These are phyloP conservation scores for Cotesia glomerata DNA, from an alignment of 1,140 invertebrate species.

Conservation along the genomic window DNA sequence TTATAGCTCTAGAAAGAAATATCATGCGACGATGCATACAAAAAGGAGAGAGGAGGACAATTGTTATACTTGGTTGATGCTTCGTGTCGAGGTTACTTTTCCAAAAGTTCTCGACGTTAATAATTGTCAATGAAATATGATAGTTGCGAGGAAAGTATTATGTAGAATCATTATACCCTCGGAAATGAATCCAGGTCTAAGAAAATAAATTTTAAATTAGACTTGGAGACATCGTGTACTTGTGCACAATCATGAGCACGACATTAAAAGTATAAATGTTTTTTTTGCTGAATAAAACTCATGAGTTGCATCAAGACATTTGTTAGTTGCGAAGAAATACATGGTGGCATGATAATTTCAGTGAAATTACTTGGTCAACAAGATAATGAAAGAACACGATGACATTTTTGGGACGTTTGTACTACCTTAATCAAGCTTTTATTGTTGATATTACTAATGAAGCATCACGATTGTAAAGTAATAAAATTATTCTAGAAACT, in stretches of 20 bases:
- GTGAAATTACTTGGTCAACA: conserved; percentile 11
- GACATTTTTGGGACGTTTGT: conserved; percentile 15
- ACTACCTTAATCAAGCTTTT: background rate
- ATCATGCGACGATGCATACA: conserved; percentile 36
- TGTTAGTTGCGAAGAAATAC: background rate
- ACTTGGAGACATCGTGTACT: conserved; percentile 6
- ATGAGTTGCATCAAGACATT: background rate
- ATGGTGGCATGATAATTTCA: conserved; percentile 12
- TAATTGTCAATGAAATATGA: conserved; percentile 39
- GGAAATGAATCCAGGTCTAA: conserved; percentile 7
- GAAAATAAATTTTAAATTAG: conserved; percentile 19
- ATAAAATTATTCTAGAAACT: background rate
- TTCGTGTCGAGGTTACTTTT: conserved; percentile 37
- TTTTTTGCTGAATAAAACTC: background rate
- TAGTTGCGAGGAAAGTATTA: conserved; percentile 23
- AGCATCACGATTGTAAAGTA: background rate
- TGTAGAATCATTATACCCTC: conserved; percentile 27
- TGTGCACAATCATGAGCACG: conserved; percentile 8
- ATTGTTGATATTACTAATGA: background rate
- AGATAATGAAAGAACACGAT: conserved; percentile 20
- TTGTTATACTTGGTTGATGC: conserved; percentile 15
- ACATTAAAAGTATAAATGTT: background rate
- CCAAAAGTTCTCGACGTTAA: conserved; percentile 34
- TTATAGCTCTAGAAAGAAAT: conserved; percentile 5
- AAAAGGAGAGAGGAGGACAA: conserved; percentile 18